Evolutionary conservation across 2,113 vertebrate genomes (phyloP).

Genomic region (Myodes glareolus): DNA sequence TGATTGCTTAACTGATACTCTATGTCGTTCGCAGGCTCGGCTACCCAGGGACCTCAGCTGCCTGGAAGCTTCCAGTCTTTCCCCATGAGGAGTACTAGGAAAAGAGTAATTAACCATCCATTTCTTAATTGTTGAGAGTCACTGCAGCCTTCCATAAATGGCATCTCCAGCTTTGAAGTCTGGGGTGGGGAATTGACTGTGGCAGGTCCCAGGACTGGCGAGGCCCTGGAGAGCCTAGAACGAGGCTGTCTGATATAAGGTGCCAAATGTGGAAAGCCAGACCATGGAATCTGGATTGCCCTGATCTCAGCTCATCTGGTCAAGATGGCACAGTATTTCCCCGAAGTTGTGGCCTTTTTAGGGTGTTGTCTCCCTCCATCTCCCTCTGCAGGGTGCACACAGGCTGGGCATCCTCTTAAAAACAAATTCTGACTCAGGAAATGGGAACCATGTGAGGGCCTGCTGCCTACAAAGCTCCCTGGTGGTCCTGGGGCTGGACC

Average conservation of each 20-base stretch:
- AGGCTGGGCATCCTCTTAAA: not conserved
- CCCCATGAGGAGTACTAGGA: not conserved
- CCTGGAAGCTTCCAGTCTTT: not conserved
- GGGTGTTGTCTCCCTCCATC: not conserved
- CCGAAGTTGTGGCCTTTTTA: not conserved
- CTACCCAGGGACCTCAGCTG: not conserved
- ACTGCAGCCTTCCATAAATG: not conserved
- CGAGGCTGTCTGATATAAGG: not conserved
- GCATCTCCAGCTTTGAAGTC: not conserved
- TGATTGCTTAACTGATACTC: not conserved
- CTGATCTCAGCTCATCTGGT: not conserved
- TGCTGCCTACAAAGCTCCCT: not conserved
- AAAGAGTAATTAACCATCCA: too few relatives aligned
- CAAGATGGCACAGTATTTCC: not conserved
- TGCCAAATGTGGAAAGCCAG: not conserved
- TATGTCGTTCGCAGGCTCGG: not conserved
- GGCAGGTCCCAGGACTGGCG: not conserved
- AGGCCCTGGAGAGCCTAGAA: not conserved
- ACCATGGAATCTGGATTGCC: not conserved
- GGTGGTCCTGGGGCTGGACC: rapidly evolving
- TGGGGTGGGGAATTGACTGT: rapidly evolving
- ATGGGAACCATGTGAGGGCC: not conserved
- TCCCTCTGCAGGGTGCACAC: not conserved
- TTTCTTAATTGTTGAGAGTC: not conserved
- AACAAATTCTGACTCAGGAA: not conserved